Evolutionary conservation across 1,140 invertebrate genomes (phyloP).

Genomic region (Sesamia nonagrioides): DNA sequence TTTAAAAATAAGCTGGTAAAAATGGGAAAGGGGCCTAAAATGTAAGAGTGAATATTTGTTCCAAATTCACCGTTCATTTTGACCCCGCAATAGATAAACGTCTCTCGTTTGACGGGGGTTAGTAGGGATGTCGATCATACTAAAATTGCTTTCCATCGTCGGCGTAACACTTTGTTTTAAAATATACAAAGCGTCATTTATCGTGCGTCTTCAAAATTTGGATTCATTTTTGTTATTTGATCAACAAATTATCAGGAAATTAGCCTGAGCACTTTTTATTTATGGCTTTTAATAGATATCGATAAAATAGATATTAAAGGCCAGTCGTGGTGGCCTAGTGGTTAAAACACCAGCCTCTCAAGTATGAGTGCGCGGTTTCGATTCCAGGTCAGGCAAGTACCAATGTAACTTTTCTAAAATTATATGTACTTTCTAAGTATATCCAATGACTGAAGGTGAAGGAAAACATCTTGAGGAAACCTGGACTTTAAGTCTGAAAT

Average conservation of each 20-base stretch:
- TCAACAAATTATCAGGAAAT: constrained; percentile 6
- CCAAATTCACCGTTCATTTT: constrained; percentile 49
- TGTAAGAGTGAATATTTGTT: constrained; percentile 51
- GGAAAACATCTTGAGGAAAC: too few species aligned
- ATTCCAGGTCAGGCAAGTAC: too few species aligned
- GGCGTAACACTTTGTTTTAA: constrained; percentile 35
- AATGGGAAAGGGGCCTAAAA: constrained; percentile 42
- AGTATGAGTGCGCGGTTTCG: too few species aligned
- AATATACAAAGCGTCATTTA: constrained; percentile 43
- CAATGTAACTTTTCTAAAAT: too few species aligned
- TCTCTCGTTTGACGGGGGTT: constrained; percentile 50
- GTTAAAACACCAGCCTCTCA: too few species aligned
- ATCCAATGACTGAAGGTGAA: too few species aligned
- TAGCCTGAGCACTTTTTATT: neutral
- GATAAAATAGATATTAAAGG: too few species aligned
- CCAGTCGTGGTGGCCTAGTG: too few species aligned
- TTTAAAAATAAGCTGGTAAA: constrained; percentile 37
- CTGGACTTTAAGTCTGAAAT: too few species aligned
- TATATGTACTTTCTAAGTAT: too few species aligned
- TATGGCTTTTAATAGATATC: neutral
- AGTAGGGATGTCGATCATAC: constrained; percentile 53
- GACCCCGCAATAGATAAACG: constrained; percentile 52
- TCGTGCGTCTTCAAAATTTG: constrained; percentile 15
- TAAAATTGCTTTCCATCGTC: constrained; percentile 59
- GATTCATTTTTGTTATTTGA: constrained; percentile 21